Base-by-base conservation (phyloP, 2,797 vertebrate genomes). In the Artibeus jamaicensis region DNA sequence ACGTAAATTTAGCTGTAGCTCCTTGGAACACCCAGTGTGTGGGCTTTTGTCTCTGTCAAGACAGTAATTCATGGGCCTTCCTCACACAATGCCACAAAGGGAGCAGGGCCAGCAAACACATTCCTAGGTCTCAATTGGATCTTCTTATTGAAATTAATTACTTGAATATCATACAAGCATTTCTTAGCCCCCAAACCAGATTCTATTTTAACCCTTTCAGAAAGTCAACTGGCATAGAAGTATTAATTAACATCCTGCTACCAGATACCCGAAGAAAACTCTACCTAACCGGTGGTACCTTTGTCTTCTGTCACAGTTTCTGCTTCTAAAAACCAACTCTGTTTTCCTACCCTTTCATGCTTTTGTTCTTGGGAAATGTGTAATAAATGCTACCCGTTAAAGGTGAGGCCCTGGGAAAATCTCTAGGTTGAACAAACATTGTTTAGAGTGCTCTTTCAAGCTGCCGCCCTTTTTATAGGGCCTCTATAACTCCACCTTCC, bases 361-460 rank as follows among this genome's bases (percentile, higher is more conserved):
- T 90, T 92, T 78, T 93, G 22, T 68, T 95, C 91, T 93, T 87
- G 62, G 93, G 79, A 91, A 95, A 86, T 81, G 29, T 95, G n/a
- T 76, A 84, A 94, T 96, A 57, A 95, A 70, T 21, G 81, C 67
- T 77, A 21, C 32, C 3, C 76, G 89, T 94, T 74, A 91, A 74
- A 96, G 94, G 84, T 26, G 57, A 97, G 92, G 95, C 34, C 95
- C 86, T 96, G 84, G 86, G 86, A 95, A 93, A 97, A 84, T 89
- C 87, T 78, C 50, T 70, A 87, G 92, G 79, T 86, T 97, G 84
- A 94, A 86, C 79, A 97, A 97, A 96, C 84, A 96, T 57, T 86
- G 50, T 57, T 74, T n/a, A 65, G 65, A 91, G 67, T 24, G 19
- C 46, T 70, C 94, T 95, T 96, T 94, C 46, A 90, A 96, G 86